A percentile compares a stretch with the other conserved stretches of the same genome.
Evolutionary conservation across 1,140 invertebrate genomes (phyloP).

Genomic region (Drosophila lowei): DNA sequence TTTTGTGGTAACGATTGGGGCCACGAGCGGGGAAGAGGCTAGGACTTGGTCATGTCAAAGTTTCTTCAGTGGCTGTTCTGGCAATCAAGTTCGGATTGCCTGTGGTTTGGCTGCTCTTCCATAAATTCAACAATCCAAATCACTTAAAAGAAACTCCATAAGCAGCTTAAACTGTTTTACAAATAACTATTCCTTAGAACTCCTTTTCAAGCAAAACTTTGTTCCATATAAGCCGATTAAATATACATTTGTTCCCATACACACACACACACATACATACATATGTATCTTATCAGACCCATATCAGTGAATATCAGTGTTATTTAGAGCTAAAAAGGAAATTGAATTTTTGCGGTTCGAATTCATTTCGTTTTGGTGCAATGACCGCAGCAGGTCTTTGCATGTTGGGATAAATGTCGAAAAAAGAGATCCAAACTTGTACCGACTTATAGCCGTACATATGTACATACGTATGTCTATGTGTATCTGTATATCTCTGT

Average conservation of each 20-base stretch:
- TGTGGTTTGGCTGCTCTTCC: conserved; percentile 12
- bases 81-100: conserved; percentile 30
- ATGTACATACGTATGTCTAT: background rate
- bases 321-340: conserved; percentile 29
- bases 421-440: conserved; percentile 29
- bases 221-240: conserved; percentile 26
- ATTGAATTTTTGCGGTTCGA: conserved; percentile 46
- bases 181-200: too few relatives aligned
- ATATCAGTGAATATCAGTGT: conserved; percentile 39
- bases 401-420: conserved; percentile 42
- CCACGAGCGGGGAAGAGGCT: background rate
- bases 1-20: conserved; percentile 1
- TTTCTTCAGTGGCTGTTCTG: conserved; percentile 28
- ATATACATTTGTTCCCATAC: conserved; percentile 6
- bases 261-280: conserved; percentile 1
- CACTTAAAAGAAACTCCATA: conserved; percentile 4
- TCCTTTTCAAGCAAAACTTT: background rate
- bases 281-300: conserved; percentile 36
- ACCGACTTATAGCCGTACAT: conserved; percentile 30
- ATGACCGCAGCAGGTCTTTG: conserved; percentile 17
- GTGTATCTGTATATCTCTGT: background rate
- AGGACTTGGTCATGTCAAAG: conserved; percentile 14
- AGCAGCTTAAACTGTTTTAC: conserved; percentile 1
- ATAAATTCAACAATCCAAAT: conserved; percentile 7
- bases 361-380: conserved; percentile 29